Evolutionary conservation across 2,113 vertebrate species (phyloP), one percentile per base, ranked within the genome.

Genomic region (Pycnonotus jocosus): DNA sequence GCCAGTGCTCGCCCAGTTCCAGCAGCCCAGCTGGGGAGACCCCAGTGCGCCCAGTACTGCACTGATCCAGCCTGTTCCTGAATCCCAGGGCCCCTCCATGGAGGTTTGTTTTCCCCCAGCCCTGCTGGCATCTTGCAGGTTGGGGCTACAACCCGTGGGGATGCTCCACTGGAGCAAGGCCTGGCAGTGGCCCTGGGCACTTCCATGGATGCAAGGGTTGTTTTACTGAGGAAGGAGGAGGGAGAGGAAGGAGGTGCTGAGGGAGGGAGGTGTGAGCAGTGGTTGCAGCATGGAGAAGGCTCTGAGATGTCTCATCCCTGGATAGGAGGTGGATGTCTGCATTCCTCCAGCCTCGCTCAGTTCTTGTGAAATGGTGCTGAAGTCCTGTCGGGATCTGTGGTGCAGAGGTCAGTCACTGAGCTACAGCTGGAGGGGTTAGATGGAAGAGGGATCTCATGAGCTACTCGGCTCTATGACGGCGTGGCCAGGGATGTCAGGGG

Each of bases 131-230:
- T 73, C 23, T 47, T 3, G 0, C 3, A 5, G 9, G 37, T 35
- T 65, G n/a, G 23, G 69, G 37, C 38, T 78, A 6, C 24, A 62
- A 18, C 10, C 53, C 2, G 1, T 0, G 0, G 78, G 27, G 86
- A 64, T 70, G 84, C 44, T 68, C 47, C 0, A 5, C 47, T 81
- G 81, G 40, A 73, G 64, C 64, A 64, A 77, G 56, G 58, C 14
- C 31, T 2, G 24, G 57, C 1, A 4, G 35, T 56, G 48, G 7
- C 53, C 12, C 35, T 54, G 42, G 51, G 28, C 78, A 33, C 30
- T 42, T 86, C 73, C 1, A 7, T 0, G 4, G 35, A 27, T 76
- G 66, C 38, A 47, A 24, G 47, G 8, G 6, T 37, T 87, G 40
- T 89, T 78, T 61, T 78, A 45, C n/a, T 17, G 50, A 84, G 64